phyloP scores from a whole-genome alignment of 1,140 invertebrate genomes.

The Drosophila asahinai region DNA sequence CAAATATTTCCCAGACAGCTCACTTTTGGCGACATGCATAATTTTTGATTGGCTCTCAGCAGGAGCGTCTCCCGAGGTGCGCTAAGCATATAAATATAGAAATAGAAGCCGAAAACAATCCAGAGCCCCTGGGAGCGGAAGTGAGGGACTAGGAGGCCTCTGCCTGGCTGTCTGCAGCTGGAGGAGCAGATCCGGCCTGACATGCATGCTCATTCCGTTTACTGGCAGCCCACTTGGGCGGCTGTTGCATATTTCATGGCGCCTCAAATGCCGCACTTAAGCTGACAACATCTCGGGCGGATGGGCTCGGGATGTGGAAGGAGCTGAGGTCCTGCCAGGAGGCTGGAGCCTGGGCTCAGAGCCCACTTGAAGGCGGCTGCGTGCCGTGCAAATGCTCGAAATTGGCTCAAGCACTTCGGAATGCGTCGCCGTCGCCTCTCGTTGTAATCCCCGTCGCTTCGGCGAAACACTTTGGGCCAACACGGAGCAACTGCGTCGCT shows the following conservation, averaged over 20 bases:
- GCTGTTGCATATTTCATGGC: slow-evolving; percentile 75
- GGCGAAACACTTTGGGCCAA: background rate
- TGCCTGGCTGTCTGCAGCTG: too few relatives aligned
- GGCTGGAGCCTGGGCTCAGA: background rate
- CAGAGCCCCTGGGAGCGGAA: slow-evolving; percentile 7
- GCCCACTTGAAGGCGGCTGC: slow-evolving; percentile 48
- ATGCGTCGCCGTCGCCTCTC: slow-evolving; percentile 6
- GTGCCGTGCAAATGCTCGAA: slow-evolving; percentile 59
- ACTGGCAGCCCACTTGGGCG: slow-evolving; percentile 35
- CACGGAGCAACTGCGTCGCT: slow-evolving; percentile 10
- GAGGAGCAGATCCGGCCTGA: background rate
- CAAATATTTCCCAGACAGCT: background rate
- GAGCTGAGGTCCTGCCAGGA: background rate
- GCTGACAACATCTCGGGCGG: slow-evolving; percentile 58
- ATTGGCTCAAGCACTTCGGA: slow-evolving; percentile 58
- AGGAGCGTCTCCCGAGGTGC: background rate
- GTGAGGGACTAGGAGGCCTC: background rate
- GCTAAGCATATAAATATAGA: slow-evolving; percentile 5
- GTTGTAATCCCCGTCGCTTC: background rate
- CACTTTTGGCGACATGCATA: slow-evolving; percentile 18
- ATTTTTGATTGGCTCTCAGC: slow-evolving; percentile 11
- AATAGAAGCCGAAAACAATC: background rate
- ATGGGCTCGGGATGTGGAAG: background rate
- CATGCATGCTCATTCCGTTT: slow-evolving; percentile 34
- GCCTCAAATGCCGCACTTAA: slow-evolving; percentile 70